Evolutionary conservation across 2,888 invertebrate species (phyloP), one percentile per base, ranked within the genome.

Genomic region (Xestia xanthographa): DNA sequence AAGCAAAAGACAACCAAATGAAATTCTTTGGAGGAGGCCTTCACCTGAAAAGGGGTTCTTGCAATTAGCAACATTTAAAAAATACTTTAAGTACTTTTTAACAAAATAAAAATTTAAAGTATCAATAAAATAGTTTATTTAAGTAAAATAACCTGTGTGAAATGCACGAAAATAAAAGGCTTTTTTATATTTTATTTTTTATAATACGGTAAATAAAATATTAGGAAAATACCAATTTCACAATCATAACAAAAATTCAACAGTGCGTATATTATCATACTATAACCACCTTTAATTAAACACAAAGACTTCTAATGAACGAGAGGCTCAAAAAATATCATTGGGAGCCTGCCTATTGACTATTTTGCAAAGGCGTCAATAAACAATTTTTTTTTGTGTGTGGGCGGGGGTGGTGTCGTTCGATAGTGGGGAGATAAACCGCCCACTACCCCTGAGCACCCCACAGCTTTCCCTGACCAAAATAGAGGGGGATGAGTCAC

Each of bases 401-500:
- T 86, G 91, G 88, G 86, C 86, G 90, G 89, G 90, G 89, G 85
- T 86, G 86, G 85, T 78, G 48, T 72, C 87, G 95, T 90, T 95
- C 95, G 94, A 95, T 95, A 95, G 87, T 90, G 91, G 91, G 89
- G 89, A 91, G 93, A 91, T 91, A 91, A 84, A 89, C 92, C 93
- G 92, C 93, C 93, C 92, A 85, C 86, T 82, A 63, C 84, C 87
- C 82, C 86, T 84, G 76, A 77, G 80, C 82, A 90, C 89, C 92
- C 88, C 92, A 89, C 93, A 92, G 92, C 93, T 90, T 93, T 95
- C 93, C 91, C 94, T 94, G 94, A 94, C 95, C 94, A 92, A 94
- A 90, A 94, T 93, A 92, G 85, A 88, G 91, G 94, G 93, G 94
- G 92, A 90, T 92, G 92, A 89, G 89, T 86, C 90, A 87, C 92